phyloP scores from a whole-genome alignment of 1,140 invertebrate genomes.

The Drosophila ambigua region DNA sequence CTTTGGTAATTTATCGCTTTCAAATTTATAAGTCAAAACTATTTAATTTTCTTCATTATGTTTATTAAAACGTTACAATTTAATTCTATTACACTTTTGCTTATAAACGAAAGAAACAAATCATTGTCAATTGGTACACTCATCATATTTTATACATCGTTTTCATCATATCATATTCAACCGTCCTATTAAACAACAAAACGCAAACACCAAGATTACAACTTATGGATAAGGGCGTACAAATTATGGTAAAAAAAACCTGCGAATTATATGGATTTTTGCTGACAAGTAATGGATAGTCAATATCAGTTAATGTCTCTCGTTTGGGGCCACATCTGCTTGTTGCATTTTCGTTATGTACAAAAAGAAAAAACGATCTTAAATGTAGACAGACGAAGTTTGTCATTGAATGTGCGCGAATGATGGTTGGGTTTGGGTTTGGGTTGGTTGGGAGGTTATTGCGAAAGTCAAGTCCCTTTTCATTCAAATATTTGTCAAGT shows the following conservation, averaged over 20 bases:
- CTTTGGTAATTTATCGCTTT: no score
- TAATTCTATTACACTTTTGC: conserved; percentile 81
- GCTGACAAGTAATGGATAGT: conserved; percentile 54
- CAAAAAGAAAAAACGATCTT: conserved; percentile 68
- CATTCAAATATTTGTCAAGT: conserved; percentile 64
- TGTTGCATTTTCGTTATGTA: conserved; percentile 60
- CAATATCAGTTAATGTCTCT: conserved; percentile 79
- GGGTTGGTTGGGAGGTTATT: conserved; percentile 53
- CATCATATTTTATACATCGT: conserved; percentile 79
- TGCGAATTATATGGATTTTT: conserved; percentile 42
- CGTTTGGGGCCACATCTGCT: conserved; percentile 46
- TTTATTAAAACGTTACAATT: conserved; percentile 82
- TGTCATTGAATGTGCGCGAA: conserved; percentile 72
- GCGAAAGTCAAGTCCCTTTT: conserved; percentile 69
- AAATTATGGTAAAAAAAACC: conserved; percentile 58
- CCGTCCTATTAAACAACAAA: conserved; percentile 71
- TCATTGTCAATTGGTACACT: conserved; percentile 80
- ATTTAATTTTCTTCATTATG: conserved; percentile 54
- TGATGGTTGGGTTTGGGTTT: conserved; percentile 40
- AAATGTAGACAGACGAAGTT: conserved; percentile 63
- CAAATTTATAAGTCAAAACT: background rate
- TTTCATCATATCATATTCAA: conserved; percentile 57
- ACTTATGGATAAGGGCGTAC: conserved; percentile 61
- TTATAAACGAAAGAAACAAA: conserved; percentile 83
- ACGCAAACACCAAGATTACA: conserved; percentile 73